A percentile compares a stretch with the other conserved stretches of the same genome.
These are phyloP conservation scores for Myathropa florea DNA, from an alignment of 2,888 invertebrate species.

Conservation along the genomic window DNA sequence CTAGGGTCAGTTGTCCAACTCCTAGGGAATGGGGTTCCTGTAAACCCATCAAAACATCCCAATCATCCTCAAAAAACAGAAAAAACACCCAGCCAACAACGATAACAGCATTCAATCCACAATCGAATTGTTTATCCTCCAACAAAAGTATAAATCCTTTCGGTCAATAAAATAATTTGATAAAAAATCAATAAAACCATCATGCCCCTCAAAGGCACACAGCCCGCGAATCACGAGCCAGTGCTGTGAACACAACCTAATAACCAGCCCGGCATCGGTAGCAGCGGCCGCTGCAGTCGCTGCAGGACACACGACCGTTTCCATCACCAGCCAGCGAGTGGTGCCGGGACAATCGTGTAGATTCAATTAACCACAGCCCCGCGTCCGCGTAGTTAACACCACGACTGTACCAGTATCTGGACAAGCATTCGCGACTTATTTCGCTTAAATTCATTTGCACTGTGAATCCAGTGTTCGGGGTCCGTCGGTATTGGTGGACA, in stretches of 20 bases:
- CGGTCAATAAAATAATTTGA: not conserved
- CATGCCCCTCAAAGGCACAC: not conserved
- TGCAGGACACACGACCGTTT: too few species aligned
- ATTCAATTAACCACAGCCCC: conserved; percentile 7
- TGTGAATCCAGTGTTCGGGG: not conserved
- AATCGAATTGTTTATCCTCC: not conserved
- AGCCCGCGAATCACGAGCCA: not conserved
- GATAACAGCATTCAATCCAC: not conserved
- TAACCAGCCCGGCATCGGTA: not conserved
- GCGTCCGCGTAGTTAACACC: not conserved
- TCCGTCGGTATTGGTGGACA: not conserved
- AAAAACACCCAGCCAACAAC: not conserved
- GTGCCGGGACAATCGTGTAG: not conserved
- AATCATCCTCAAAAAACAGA: not conserved
- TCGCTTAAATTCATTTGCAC: conserved; percentile 6
- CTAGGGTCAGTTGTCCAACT: not conserved
- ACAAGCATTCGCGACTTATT: conserved; percentile 5
- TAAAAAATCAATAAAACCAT: not conserved
- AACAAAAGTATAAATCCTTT: not conserved
- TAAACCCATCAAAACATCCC: not conserved
- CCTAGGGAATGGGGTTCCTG: not conserved
- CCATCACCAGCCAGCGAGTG: not conserved
- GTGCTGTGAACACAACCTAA: not conserved
- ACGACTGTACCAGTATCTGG: not conserved
- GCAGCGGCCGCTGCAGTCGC: not conserved